These are phyloP conservation scores for Aurelia sp. DNA, from an alignment of 30 jellyfish, hydroid and myxozoan genomes.

Conservation along the genomic window DNA sequence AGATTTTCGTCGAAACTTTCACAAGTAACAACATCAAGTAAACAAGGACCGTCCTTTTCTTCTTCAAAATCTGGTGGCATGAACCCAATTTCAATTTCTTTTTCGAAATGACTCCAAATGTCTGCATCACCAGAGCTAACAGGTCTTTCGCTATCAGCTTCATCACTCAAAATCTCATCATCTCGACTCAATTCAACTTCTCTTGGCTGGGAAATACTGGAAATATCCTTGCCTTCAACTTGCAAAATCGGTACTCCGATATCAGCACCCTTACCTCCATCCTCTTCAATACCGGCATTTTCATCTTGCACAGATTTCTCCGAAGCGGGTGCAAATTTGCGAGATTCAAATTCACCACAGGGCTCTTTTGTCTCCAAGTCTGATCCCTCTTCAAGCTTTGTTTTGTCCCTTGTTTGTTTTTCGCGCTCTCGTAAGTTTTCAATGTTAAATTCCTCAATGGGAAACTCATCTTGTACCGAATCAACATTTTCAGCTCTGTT, in stretches of 20 bases:
- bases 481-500: constrained; percentile 12
- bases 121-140: not conserved
- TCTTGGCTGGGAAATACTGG: not conserved
- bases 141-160: too few relatives aligned
- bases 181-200: too few relatives aligned
- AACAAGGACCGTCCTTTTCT: not conserved
- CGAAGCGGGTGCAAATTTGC: not conserved
- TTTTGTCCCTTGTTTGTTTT: constrained; percentile 22
- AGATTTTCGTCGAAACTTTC: too few relatives aligned
- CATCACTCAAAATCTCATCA: too few relatives aligned
- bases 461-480: not conserved
- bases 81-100: constrained; percentile 47
- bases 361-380: constrained; percentile 9
- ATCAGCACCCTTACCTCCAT: not conserved
- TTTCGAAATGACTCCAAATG: constrained; percentile 9
- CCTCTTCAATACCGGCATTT: not conserved
- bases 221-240: not conserved
- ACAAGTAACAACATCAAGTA: too few relatives aligned
- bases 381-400: not conserved
- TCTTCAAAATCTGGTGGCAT: not conserved
- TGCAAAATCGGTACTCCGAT: not conserved
- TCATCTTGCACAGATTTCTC: not conserved
- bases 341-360: constrained; percentile 14
- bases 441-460: not conserved
- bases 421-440: not conserved